Base-by-base conservation (phyloP, 2,797 vertebrate species). In the Acrocephalus scirpaceus region DNA sequence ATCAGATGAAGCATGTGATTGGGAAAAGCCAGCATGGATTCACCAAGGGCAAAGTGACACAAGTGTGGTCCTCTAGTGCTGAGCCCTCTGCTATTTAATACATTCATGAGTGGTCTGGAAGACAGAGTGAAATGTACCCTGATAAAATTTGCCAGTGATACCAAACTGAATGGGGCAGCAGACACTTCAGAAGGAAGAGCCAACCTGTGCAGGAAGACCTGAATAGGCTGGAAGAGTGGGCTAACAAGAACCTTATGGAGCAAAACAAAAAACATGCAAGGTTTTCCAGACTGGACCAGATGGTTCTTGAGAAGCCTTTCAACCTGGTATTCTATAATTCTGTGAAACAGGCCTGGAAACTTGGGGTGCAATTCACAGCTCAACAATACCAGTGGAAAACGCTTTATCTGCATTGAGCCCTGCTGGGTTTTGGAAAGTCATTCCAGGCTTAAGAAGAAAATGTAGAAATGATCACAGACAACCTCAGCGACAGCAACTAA, bases 141-240 rank as follows among this genome's bases (percentile, higher is more conserved):
- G 27, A 76, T 6, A 11, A 71, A 75, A 16, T 32, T 14, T 58
- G 45, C 60, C 17, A 21, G 7, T 9, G 38, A 32, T 6, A 81
- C 16, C 65, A 54, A 48, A 34, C 10, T 22, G 56, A 73, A 27
- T 0, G 0, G 34, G 4, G 18, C 64, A 81, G 17, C 4, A 5
- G 30, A 20, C 11, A 8, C 30, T 34, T 53, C 1, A 3, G 10
- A n/a, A 58, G 44, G 60, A 54, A 81, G 18, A 81, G 21, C 16
- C 60, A 66, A 15, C 5, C 44, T 38, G 18, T 27, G 16, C 48
- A 70, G 34, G 48, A 91, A 27, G 13, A 61, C 11, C 32, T 16
- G 20, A 38, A 30, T 0, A 44, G 32, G 18, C 48, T 85, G 34
- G 34, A 58, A 62, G 23, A 62, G 16, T 25, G 32, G 13, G 18